Conservation (phyloP, 2,113 vertebrate genomes). For the Callipepla squamata region DNA sequence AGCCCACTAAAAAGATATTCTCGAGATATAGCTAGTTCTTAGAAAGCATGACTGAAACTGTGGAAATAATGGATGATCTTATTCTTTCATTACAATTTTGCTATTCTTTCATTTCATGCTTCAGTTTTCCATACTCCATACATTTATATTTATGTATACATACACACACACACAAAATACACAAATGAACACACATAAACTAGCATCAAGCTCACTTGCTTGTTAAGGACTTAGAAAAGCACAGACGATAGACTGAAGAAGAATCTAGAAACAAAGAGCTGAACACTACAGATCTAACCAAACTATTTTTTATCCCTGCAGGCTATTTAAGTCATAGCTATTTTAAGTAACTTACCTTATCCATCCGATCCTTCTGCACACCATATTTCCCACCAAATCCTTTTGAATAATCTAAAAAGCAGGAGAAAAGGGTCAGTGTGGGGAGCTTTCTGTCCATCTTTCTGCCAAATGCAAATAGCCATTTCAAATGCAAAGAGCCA, state of each 20-base stretch:
- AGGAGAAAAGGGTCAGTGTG: not conserved
- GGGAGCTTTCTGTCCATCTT: not conserved
- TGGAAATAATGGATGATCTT: not conserved
- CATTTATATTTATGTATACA: not conserved
- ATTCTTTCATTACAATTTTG: not conserved
- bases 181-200: not conserved
- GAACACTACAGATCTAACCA: not conserved
- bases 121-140: not conserved
- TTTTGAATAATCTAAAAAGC: slow-evolving; percentile 90
- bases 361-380: slow-evolving; percentile 95
- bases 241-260: not conserved
- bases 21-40: not conserved
- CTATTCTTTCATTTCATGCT: not conserved
- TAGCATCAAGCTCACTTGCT: not conserved
- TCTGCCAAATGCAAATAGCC: not conserved
- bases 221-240: not conserved
- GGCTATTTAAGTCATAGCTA: fast-evolving
- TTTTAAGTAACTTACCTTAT: slow-evolving; percentile 82
- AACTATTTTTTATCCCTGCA: not conserved
- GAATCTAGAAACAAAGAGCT: not conserved
- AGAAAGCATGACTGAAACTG: not conserved
- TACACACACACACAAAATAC: not conserved
- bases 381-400: slow-evolving; percentile 97
- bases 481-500: not conserved
- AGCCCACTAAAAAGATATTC: not conserved